These are phyloP conservation scores for Vulpes vulpes DNA, from an alignment of 2,113 vertebrate genomes.

Conservation along the genomic window DNA sequence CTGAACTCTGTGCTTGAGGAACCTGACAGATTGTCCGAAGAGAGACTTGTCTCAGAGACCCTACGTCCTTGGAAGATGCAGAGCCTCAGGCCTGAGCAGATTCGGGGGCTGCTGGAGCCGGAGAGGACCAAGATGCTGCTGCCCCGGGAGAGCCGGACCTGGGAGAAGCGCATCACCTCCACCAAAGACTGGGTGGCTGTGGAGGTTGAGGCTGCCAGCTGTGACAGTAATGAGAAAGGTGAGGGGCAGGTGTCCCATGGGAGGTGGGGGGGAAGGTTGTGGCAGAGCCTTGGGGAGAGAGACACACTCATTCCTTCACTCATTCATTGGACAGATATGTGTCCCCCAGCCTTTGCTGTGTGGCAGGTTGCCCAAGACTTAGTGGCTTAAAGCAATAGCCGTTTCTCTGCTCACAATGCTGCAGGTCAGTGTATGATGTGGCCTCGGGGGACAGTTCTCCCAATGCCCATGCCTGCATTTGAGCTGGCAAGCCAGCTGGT, in stretches of 20 bases:
- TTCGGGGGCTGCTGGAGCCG: not conserved
- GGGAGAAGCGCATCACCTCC: slow-evolving; percentile 19
- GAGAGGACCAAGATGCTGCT: slow-evolving; percentile 28
- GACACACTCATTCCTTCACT: not conserved
- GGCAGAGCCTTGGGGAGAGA: not conserved
- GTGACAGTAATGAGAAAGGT: slow-evolving; percentile 52
- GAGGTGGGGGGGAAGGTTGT: accelerated
- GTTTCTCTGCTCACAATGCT: accelerated
- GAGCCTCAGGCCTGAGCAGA: slow-evolving; percentile 59
- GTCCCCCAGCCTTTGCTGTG: not conserved
- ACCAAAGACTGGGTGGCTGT: slow-evolving; percentile 58
- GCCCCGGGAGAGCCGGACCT: slow-evolving; percentile 56
- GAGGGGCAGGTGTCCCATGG: not conserved
- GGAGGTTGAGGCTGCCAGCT: not conserved
- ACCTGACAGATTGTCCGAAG: too few species aligned
- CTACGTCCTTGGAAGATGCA: slow-evolving; percentile 45
- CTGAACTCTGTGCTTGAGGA: not conserved
- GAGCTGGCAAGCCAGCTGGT: not conserved
- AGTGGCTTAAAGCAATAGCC: too few species aligned
- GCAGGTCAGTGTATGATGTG: not conserved
- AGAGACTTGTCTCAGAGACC: not conserved
- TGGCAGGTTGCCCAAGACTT: not conserved
- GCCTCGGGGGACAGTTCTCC: not conserved
- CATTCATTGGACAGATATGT: too few species aligned
- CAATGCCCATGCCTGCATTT: not conserved